Evolutionary conservation across 2,888 invertebrate genomes (phyloP).

Genomic region (Callyntrura sp.): DNA sequence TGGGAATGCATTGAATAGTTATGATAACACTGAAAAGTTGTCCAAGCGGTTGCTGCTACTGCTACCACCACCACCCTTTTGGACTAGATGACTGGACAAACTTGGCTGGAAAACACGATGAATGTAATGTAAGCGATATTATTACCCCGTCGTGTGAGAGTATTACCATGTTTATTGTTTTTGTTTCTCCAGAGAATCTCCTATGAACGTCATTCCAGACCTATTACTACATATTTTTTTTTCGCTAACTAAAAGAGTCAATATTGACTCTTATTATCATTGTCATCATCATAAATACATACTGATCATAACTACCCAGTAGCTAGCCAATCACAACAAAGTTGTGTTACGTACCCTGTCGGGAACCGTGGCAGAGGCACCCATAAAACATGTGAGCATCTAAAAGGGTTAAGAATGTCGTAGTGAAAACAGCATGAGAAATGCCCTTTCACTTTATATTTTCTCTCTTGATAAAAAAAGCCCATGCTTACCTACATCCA

Average conservation of each 20-base stretch:
- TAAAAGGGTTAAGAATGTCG: too few species aligned
- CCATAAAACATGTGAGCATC: background rate
- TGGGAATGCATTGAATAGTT: background rate
- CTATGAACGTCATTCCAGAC: background rate
- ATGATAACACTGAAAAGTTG: conserved; percentile 21
- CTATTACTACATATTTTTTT: conserved; percentile 1
- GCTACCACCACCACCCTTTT: too few species aligned
- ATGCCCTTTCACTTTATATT: background rate
- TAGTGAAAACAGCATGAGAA: background rate
- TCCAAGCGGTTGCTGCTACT: too few species aligned
- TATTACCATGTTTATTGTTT: conserved; percentile 20
- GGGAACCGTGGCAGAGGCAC: background rate
- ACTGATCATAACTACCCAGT: background rate
- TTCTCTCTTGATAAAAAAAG: background rate
- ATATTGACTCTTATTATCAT: conserved; percentile 25
- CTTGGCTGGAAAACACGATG: conserved; percentile 3
- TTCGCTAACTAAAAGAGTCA: conserved; percentile 5
- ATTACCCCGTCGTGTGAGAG: too few species aligned
- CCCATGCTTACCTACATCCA: background rate
- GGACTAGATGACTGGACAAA: background rate
- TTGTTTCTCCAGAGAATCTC: background rate
- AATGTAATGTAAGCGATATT: too few species aligned
- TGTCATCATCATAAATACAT: background rate
- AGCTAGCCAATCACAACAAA: background rate
- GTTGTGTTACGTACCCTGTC: background rate